A percentile compares a stretch with the other conserved stretches of the same genome.
phyloP scores from a whole-genome alignment of 2,113 vertebrate genomes.

The Corythaixoides concolor region DNA sequence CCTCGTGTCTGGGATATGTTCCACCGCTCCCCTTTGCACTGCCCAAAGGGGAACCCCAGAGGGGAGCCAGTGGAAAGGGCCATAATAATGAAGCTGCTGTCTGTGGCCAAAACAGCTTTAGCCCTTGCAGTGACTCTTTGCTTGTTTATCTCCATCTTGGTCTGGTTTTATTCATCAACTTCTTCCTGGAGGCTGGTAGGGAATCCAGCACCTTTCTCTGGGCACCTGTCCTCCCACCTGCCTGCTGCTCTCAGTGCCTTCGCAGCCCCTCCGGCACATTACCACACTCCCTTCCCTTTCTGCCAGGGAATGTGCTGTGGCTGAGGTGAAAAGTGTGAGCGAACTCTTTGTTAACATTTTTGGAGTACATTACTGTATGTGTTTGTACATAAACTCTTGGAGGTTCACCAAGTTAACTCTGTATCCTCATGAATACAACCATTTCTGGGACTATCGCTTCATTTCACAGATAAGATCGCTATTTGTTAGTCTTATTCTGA shows the following conservation, averaged over 20 bases:
- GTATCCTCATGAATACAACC: not conserved
- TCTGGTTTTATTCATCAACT: not conserved
- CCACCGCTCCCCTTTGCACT: not conserved
- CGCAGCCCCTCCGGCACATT: not conserved
- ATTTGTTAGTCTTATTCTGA: not conserved
- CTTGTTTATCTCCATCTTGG: not conserved
- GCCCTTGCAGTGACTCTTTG: not conserved
- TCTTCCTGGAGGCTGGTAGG: not conserved
- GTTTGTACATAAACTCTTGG: not conserved
- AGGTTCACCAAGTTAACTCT: not conserved
- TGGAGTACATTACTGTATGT: not conserved
- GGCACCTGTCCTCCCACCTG: not conserved
- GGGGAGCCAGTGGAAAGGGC: not conserved
- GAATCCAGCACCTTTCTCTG: not conserved
- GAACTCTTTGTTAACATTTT: not conserved
- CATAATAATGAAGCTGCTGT: not conserved
- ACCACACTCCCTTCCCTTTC: not conserved
- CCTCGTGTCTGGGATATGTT: not conserved
- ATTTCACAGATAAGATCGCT: not conserved
- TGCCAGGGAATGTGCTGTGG: rapidly evolving
- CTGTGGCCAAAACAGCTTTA: not conserved
- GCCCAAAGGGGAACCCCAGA: not conserved
- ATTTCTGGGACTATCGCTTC: not conserved
- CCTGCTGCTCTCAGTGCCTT: not conserved
- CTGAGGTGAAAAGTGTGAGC: not conserved